Evolutionary conservation across 2,888 invertebrate genomes (phyloP), one percentile per base, ranked within the genome.

Genomic region (Rotaria socialis): DNA sequence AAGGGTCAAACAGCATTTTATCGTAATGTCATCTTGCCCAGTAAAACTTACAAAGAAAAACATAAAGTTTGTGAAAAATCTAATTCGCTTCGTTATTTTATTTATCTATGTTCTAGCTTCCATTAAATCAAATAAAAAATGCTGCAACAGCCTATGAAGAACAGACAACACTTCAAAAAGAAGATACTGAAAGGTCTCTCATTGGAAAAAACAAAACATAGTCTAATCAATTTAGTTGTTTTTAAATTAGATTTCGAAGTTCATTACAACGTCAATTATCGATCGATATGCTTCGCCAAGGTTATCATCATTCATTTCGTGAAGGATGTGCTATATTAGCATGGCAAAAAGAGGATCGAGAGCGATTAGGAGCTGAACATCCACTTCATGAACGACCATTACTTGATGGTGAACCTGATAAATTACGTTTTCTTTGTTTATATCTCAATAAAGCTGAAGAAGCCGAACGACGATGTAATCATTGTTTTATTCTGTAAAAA

Each of bases 291-390:
- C 85, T 86, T 41, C 80, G 56, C 19, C 47, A 85, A 80, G 86
- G 86, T 27, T 85, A 60, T 84, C 86, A 86, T 60, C 55, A 55
- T 74, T 86, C 86, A 52, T 86, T 86, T 84, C 80, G 86, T 27
- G 86, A 86, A 47, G 24, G 85, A 50, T 85, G 85, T 47, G 56
- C 58, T 50, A 85, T 85, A 22, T 60, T 86, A 58, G 75, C 85
- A 75, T 60, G 85, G 47, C 86, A 86, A 86, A 86, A 85, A 16
- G 52, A 86, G 47, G 85, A 86, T 56, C 50, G 86, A 47, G 74
- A 86, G 56, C 50, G 85, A 60, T 43, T 86, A n/a, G 86, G 86
- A 43, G 75, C 86, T 7, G 86, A 86, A 47, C 86, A 86, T 85
- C 86, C 86, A 35, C 80, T 86, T 6, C 85, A 85, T 75, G 56